Conservation (phyloP, 2,113 vertebrate species). For the Baryphthengus martii region DNA sequence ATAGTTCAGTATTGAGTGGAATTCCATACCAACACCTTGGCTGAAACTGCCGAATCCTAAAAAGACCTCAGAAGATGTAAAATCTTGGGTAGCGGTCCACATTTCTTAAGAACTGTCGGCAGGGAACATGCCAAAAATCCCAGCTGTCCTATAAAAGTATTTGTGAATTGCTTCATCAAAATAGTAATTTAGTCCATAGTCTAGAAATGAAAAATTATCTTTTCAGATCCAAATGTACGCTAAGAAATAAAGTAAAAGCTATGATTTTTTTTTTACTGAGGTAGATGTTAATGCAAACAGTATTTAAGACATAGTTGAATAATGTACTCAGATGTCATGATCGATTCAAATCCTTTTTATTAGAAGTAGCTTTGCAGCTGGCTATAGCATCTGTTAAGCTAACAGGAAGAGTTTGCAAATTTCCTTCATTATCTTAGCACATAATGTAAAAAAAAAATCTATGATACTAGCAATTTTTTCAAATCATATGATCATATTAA, state of each 20-base stretch:
- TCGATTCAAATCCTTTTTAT: neutral
- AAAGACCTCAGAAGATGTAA: neutral
- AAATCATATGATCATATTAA: neutral
- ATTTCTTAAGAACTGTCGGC: neutral
- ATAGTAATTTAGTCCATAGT: slow-evolving; percentile 28
- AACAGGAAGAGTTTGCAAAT: neutral
- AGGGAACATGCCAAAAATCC: neutral
- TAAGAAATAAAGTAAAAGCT: neutral
- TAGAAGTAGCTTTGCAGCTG: neutral
- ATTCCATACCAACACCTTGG: neutral
- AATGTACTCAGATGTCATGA: neutral
- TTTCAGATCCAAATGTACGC: neutral
- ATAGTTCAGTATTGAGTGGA: neutral
- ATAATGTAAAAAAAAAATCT: neutral
- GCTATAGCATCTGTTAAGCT: neutral
- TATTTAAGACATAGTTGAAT: neutral
- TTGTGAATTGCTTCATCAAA: slow-evolving; percentile 49
- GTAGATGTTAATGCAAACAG: neutral
- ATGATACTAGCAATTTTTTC: neutral
- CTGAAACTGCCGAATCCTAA: neutral
- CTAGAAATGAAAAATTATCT: neutral
- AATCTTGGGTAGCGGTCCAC: neutral
- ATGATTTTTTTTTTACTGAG: neutral
- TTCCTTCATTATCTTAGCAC: neutral
- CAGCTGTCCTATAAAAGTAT: slow-evolving; percentile 27